Conservation (phyloP, 2,888 invertebrate species). For the Cataglyphis livida region DNA sequence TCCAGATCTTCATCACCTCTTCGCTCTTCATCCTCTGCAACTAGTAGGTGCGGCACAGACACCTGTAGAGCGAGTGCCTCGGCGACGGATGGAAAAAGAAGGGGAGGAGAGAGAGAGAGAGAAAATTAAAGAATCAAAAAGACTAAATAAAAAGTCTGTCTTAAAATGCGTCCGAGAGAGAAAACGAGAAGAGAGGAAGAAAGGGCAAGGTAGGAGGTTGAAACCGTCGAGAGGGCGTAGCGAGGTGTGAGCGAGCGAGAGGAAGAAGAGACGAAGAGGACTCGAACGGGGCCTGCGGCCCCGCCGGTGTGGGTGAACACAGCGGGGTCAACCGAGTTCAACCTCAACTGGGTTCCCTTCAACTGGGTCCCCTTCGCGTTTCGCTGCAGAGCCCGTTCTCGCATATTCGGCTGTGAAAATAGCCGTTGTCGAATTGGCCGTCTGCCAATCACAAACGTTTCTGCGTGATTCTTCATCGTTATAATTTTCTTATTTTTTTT, state of each 20-base stretch:
- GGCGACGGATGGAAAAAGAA: slow-evolving; percentile 56
- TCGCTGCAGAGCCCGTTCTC: slow-evolving; percentile 62
- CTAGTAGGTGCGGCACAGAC: slow-evolving; percentile 78
- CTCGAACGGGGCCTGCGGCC: slow-evolving; percentile 74
- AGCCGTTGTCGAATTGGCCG: slow-evolving; percentile 55
- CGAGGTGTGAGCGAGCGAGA: slow-evolving; percentile 49
- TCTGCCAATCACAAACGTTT: slow-evolving; percentile 50
- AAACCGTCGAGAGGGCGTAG: slow-evolving; percentile 49
- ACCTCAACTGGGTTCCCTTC: slow-evolving; percentile 75
- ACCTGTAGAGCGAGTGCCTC: slow-evolving; percentile 78
- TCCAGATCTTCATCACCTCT: slow-evolving; percentile 29
- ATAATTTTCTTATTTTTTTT: slow-evolving; percentile 45
- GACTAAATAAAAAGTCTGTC: slow-evolving; percentile 71
- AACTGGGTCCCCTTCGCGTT: slow-evolving; percentile 69
- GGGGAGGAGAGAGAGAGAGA: slow-evolving; percentile 47
- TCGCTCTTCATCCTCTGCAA: slow-evolving; percentile 36
- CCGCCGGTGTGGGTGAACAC: slow-evolving; percentile 82
- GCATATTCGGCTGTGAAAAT: slow-evolving; percentile 71
- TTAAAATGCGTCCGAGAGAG: slow-evolving; percentile 69
- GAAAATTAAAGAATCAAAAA: slow-evolving; percentile 74
- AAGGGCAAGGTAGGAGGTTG: slow-evolving; percentile 23
- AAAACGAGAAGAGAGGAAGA: slow-evolving; percentile 13
- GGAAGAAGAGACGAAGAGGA: slow-evolving; percentile 61
- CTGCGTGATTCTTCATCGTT: slow-evolving; percentile 39
- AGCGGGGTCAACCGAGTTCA: slow-evolving; percentile 82